These are phyloP conservation scores for Pseudochirops cupreus DNA, from an alignment of 2,797 vertebrate species.

Conservation along the genomic window DNA sequence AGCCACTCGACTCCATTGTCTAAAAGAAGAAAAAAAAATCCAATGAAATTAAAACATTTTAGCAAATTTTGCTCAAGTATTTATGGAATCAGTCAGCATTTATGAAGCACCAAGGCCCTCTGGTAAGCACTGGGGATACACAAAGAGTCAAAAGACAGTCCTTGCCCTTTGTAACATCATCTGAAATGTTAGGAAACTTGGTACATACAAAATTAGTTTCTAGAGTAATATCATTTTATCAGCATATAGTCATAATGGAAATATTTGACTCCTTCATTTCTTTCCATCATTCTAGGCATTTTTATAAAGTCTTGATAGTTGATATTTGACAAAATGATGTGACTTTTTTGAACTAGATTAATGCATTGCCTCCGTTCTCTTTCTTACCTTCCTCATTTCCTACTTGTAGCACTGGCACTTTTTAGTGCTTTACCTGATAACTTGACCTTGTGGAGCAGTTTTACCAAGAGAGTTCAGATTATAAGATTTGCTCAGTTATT, in stretches of 20 bases:
- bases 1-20: neutral
- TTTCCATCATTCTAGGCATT: neutral
- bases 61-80: conserved; percentile 22
- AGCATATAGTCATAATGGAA: conserved; percentile 1
- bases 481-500: conserved; percentile 3
- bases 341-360: conserved; percentile 26
- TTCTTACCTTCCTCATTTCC: conserved; percentile 38
- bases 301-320: conserved; percentile 40
- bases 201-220: conserved; percentile 35
- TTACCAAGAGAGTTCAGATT: conserved; percentile 24
- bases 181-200: neutral
- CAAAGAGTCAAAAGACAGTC: neutral
- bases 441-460: conserved; percentile 31
- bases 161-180: neutral
- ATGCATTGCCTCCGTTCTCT: neutral
- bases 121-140: neutral
- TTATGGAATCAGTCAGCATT: neutral
- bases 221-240: neutral
- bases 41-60: neutral
- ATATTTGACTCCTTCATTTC: neutral
- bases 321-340: conserved; percentile 9
- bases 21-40: neutral
- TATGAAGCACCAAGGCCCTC: neutral
- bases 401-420: conserved; percentile 22
- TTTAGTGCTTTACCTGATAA: neutral